Base-by-base conservation (phyloP, 2,888 invertebrate species). In the Trichopria drosophilae region DNA sequence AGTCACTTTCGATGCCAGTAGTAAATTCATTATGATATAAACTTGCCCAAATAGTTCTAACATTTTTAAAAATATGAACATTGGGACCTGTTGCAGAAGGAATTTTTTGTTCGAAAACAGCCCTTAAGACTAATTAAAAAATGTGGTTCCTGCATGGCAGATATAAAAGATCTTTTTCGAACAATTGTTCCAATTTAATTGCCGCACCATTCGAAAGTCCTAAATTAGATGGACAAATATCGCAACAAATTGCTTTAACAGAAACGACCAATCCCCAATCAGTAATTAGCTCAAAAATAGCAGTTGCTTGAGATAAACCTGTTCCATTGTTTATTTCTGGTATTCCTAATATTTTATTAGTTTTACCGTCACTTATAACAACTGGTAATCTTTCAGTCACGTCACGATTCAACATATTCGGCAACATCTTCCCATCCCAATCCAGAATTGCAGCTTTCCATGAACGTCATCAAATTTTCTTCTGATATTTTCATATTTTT, bases 361-460 rank as follows among this genome's bases (percentile, higher is more conserved):
- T 51, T 23, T 47, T 47, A 10, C 43, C 50, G 48, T 24, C 16
- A 32, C 54, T 51, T 19, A 59, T 51, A 16, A 62, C 42, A 26
- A 63, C 47, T 15, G 60, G 55, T 18, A 63, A 28, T 36, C 57
- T 36, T 34, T 64, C 60, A 12, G 45, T 50, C 12, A 26, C 9
- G 13, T 32, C 7, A n/a, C n/a, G n/a, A n/a, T n/a, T 28, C 6
- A 20, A 20, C 24, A 62, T n/a, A 26, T 31, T 49, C 10, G 51
- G 57, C 15, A 62, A 28, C 22, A 63, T 20, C 51, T 63, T 63
- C 19, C 59, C 60, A 51, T 65, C 60, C 62, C 62, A 63, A 41
- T 63, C 60, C 16, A 57, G 31, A 28, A 48, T 45, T 13, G 47
- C 20, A 36, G 18, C 22, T 18, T 55, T 36, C 5, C 49, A 28